These are phyloP conservation scores for Acanthococcus lagerstroemiae DNA, from an alignment of 2,888 invertebrate genomes.

Conservation along the genomic window DNA sequence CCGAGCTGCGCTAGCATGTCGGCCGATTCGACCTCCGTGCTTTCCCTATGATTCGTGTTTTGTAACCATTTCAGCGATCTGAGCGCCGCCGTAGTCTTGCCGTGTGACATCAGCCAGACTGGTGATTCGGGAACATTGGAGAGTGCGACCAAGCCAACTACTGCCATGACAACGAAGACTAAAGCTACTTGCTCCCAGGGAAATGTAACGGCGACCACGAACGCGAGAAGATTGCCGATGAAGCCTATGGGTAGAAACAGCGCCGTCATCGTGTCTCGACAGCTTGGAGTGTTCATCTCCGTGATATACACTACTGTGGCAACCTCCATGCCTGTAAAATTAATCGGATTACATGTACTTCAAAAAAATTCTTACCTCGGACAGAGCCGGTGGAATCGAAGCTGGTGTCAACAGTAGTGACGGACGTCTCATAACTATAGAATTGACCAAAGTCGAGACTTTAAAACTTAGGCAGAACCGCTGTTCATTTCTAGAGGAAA, in stretches of 20 bases:
- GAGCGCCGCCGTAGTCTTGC: not conserved
- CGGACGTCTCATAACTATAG: too few species aligned
- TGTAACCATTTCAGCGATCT: constrained; percentile 43
- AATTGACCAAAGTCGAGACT: too few species aligned
- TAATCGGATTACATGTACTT: too few species aligned
- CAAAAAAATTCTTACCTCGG: too few species aligned
- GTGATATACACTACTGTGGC: constrained; percentile 57
- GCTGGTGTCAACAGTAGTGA: too few species aligned
- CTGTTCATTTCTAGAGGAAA: too few species aligned
- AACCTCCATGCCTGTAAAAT: constrained; percentile 54
- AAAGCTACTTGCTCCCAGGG: constrained; percentile 48
- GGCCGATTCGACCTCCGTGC: constrained; percentile 55
- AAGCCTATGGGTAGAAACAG: constrained; percentile 60
- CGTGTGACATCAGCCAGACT: constrained; percentile 2
- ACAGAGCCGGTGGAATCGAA: too few species aligned
- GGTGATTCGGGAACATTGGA: constrained; percentile 46
- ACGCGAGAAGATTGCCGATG: constrained; percentile 58
- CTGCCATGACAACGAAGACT: not conserved
- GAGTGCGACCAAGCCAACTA: constrained; percentile 32
- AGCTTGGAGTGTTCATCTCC: constrained; percentile 55
- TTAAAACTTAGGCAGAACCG: too few species aligned
- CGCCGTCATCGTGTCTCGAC: constrained; percentile 57
- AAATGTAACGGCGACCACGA: constrained; percentile 54
- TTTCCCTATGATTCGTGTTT: constrained; percentile 51
- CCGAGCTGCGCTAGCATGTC: too few species aligned